phyloP scores from a whole-genome alignment of 2,888 invertebrate genomes.

The Volucella zonaria region DNA sequence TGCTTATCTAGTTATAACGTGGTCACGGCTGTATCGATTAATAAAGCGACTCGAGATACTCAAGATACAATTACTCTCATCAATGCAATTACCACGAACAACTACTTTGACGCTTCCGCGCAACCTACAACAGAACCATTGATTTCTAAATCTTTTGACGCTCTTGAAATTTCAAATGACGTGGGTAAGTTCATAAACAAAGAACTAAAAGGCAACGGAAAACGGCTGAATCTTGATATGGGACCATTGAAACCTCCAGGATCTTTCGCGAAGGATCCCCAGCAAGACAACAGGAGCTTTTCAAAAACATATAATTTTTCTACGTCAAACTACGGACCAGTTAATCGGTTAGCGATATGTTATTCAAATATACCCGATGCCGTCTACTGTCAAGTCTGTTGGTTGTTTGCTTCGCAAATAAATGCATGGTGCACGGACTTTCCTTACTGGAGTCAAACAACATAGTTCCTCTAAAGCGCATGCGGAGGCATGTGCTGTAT shows the following conservation, averaged over 20 bases:
- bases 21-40: too few relatives aligned
- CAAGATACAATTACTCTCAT: too few relatives aligned
- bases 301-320: neutral
- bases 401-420: neutral
- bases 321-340: neutral
- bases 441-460: neutral
- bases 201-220: neutral
- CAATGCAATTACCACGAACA: too few relatives aligned
- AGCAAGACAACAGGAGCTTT: neutral
- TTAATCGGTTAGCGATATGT: neutral
- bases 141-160: too few relatives aligned
- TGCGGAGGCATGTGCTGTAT: neutral
- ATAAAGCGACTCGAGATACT: too few relatives aligned
- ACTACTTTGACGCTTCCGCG: too few relatives aligned
- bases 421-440: neutral
- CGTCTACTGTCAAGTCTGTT: too few relatives aligned
- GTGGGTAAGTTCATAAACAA: neutral
- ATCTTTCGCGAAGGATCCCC: neutral
- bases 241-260: neutral
- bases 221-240: neutral
- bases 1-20: too few relatives aligned
- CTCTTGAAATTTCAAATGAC: neutral
- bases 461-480: neutral
- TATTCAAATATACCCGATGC: too few relatives aligned
- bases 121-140: too few relatives aligned